A percentile compares a stretch with the other conserved stretches of the same genome.
phyloP scores from a whole-genome alignment of 1,140 invertebrate species.

The Procambarus clarkii region DNA sequence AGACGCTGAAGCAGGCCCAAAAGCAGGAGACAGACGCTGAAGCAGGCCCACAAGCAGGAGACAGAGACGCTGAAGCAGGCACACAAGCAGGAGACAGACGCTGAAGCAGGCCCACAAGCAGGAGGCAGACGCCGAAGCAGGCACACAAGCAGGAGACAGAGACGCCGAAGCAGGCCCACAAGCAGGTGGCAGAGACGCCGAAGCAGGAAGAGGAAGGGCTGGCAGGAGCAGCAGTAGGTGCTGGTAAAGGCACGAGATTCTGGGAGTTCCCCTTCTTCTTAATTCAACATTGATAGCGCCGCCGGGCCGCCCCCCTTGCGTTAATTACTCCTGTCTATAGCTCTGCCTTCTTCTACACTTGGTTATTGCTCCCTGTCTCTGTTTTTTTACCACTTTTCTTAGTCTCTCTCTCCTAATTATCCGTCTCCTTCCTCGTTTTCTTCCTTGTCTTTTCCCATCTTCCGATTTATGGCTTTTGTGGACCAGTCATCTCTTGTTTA shows the following conservation, averaged over 20 bases:
- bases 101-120: too few relatives aligned
- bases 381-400: background rate
- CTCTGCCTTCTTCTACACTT: conserved; percentile 16
- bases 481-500: too few relatives aligned
- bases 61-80: too few relatives aligned
- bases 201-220: background rate
- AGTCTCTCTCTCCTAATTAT: background rate
- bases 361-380: background rate
- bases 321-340: conserved; percentile 44
- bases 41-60: too few relatives aligned
- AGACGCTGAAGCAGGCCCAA: too few relatives aligned
- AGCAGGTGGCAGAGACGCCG: background rate
- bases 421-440: background rate
- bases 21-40: too few relatives aligned
- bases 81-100: too few relatives aligned
- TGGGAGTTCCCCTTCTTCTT: conserved; percentile 38
- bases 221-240: background rate
- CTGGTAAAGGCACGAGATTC: conserved; percentile 3
- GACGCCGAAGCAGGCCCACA: background rate
- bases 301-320: conserved; percentile 21
- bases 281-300: conserved; percentile 53
- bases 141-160: too few relatives aligned
- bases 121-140: background rate
- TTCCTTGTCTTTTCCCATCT: background rate
- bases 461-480: too few relatives aligned